Evolutionary conservation across 2,797 vertebrate genomes (phyloP).

Genomic region (Hybognathus amarus): DNA sequence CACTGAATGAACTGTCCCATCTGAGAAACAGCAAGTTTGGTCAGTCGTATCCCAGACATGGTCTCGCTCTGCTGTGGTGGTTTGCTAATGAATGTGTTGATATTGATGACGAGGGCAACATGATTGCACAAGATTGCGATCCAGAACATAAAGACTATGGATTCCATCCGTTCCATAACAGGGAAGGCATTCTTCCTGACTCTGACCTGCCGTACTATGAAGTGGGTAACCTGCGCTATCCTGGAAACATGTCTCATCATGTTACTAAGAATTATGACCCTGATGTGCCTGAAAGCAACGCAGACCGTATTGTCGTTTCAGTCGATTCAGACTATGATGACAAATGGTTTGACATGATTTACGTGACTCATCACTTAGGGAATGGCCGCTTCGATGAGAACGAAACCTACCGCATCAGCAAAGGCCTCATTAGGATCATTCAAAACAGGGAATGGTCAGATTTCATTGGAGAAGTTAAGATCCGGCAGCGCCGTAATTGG

Average conservation of each 20-base stretch:
- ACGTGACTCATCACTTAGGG: conserved; percentile 48
- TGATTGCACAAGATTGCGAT: not conserved
- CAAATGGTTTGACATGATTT: conserved; percentile 22
- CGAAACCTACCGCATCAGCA: conserved; percentile 47
- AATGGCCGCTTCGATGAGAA: too few relatives aligned
- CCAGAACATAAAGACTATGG: conserved; percentile 18
- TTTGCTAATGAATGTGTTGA: conserved; percentile 23
- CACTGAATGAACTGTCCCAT: conserved; percentile 30
- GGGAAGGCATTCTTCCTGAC: conserved; percentile 12
- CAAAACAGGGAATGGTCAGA: not conserved
- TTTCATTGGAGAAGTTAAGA: not conserved
- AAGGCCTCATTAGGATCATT: conserved; percentile 6
- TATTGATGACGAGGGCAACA: not conserved
- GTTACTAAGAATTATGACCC: not conserved
- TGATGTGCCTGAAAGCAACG: not conserved
- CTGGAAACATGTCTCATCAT: not conserved
- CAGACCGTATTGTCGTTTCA: conserved; percentile 53
- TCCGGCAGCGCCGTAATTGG: not conserved
- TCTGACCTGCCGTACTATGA: conserved; percentile 22
- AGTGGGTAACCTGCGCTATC: conserved; percentile 38
- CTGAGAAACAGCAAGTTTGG: conserved; percentile 17
- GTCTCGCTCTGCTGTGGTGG: conserved; percentile 53
- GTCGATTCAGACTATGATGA: not conserved
- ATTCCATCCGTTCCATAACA: conserved; percentile 45
- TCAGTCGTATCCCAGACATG: conserved; percentile 46